Evolutionary conservation across 1,140 invertebrate species (phyloP).

Genomic region (Drosophila nikananu): DNA sequence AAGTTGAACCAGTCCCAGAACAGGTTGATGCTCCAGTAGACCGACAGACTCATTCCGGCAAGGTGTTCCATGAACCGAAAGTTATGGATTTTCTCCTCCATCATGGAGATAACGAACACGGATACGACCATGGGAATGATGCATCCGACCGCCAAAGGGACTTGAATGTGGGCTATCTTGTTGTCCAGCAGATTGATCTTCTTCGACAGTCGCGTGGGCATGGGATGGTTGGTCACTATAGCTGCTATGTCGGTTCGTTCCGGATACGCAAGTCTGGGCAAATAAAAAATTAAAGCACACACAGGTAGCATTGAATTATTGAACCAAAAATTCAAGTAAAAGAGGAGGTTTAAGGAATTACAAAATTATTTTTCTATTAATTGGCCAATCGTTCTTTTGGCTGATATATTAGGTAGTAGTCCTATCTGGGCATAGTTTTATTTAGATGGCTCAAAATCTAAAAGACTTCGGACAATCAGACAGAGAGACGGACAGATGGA

Average conservation of each 20-base stretch:
- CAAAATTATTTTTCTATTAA: too few species aligned
- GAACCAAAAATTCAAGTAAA: background rate
- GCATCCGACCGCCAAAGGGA: conserved; percentile 61
- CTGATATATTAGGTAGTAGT: too few species aligned
- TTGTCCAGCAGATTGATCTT: conserved; percentile 73
- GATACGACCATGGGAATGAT: conserved; percentile 67
- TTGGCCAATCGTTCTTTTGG: too few species aligned
- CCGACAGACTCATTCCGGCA: conserved; percentile 55
- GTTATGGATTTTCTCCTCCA: conserved; percentile 60
- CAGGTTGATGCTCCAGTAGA: conserved; percentile 66
- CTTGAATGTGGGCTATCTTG: conserved; percentile 67
- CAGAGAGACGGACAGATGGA: background rate
- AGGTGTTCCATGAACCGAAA: conserved; percentile 61
- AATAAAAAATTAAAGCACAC: background rate
- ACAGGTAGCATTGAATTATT: background rate
- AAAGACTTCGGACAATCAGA: background rate
- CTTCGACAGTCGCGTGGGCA: conserved; percentile 49
- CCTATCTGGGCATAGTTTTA: too few species aligned
- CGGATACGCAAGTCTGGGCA: conserved; percentile 45
- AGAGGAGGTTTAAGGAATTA: background rate
- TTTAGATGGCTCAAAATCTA: background rate
- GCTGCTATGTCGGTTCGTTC: background rate
- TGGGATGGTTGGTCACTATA: conserved; percentile 56
- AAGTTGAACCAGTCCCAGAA: conserved; percentile 73
- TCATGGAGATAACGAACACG: conserved; percentile 67